Base-by-base conservation (phyloP, 1,140 invertebrate species). In the Drosophila kohkoa region DNA sequence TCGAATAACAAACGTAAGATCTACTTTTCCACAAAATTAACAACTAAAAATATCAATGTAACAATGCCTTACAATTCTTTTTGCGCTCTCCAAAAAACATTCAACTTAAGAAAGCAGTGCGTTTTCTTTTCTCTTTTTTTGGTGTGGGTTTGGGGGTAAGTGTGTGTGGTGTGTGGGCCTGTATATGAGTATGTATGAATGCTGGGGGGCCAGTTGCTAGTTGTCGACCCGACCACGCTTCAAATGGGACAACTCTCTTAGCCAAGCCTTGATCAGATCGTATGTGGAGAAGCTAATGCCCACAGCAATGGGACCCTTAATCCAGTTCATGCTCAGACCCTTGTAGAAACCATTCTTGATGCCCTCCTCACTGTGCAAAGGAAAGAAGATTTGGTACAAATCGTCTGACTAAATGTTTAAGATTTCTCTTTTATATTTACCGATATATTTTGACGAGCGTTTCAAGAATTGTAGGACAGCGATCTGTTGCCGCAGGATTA, bases 301-400 rank as follows among this genome's bases (percentile, higher is more conserved):
- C n/a, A 99, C 98, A 2, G 98, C 97, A 49, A 99, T 97, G 0
- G 99, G 99, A 4, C 99, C 99, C 93, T 99, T 99, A 2, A 99
- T 96, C 98, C 98, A 99, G 93, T 99, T 99, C 97, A 99, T 98
- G 79, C 97, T 98, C 0, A 99, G 94, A 0, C 99, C 99, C 94
- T 99, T 99, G 94, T 98, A 99, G 86, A 99, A 96, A 0, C 98
- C 99, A 72, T 95, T 94, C 91, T 95, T 95, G 16, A 98, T 92
- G 25, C 99, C 98, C 93, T 99, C 98, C 77, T 96, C 95, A 62
- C 96, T 96, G 93, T 65, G 93, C 76, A 75, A 79, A 83, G 52
- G 46, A 32, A 1, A 30, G 13, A 7, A 48, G n/a, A 30, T 48
- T 5, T 13, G 3, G 0, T 8, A 43, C 3, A 3, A 38, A 20